Evolutionary conservation across 2,113 vertebrate genomes (phyloP).

Genomic region (Ictalurus punctatus): DNA sequence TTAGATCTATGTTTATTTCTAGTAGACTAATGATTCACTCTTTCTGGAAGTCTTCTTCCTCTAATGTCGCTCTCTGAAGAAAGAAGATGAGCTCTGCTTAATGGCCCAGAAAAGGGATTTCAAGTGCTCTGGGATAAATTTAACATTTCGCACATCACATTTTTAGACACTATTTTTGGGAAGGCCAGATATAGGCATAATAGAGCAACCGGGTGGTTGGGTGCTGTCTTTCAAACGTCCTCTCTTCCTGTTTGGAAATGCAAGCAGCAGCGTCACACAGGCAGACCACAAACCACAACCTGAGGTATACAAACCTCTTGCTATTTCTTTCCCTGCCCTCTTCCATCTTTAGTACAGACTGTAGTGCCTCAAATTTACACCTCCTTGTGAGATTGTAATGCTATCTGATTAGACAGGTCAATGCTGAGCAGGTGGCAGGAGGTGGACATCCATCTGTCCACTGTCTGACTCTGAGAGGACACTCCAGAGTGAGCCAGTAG

Average conservation of each 20-base stretch:
- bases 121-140: constrained; percentile 52
- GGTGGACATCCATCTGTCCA: constrained; percentile 50
- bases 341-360: neutral
- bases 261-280: constrained; percentile 60
- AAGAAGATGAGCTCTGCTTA: constrained; percentile 45
- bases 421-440: constrained; percentile 42
- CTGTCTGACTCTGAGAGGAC: constrained; percentile 39
- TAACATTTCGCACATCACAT: constrained; percentile 46
- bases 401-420: constrained; percentile 38
- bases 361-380: neutral
- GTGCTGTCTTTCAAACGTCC: constrained; percentile 70
- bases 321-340: neutral
- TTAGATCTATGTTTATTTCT: constrained; percentile 34
- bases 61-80: constrained; percentile 35
- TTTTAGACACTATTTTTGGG: constrained; percentile 50
- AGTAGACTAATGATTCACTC: constrained; percentile 14
- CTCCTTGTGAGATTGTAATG: neutral
- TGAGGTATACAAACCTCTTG: constrained; percentile 29
- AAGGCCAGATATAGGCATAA: constrained; percentile 36
- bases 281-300: constrained; percentile 39
- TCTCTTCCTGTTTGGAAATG: constrained; percentile 59
- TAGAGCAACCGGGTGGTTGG: constrained; percentile 24
- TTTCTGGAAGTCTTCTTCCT: constrained; percentile 35
- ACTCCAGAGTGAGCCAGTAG: constrained; percentile 21
- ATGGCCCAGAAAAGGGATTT: constrained; percentile 57